Percentiles rank a stretch among this genome's conserved stretches.
Conservation (phyloP, 2,113 vertebrate species). For the Orycteropus afer region DNA sequence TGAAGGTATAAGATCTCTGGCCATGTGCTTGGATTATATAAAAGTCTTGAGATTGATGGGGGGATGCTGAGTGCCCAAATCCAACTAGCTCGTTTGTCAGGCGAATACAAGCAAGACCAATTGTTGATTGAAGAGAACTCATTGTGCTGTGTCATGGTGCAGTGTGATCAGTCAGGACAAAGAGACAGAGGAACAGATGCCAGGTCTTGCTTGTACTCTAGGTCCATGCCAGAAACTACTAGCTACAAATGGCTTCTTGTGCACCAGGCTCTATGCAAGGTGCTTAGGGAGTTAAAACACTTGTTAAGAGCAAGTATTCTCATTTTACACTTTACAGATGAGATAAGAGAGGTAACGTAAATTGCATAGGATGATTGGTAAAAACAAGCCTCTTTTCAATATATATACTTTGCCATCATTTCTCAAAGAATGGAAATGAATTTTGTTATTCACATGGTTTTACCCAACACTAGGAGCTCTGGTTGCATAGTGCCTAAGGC, state of each 20-base stretch:
- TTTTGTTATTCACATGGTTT: too few species aligned
- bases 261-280: too few species aligned
- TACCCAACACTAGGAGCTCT: too few species aligned
- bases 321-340: background rate
- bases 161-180: background rate
- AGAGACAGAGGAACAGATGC: background rate
- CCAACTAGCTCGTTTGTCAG: background rate
- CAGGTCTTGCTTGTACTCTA: background rate
- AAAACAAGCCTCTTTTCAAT: too few species aligned
- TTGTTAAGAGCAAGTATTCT: too few species aligned
- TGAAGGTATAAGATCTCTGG: constrained; percentile 44
- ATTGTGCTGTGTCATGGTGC: background rate
- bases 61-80: background rate
- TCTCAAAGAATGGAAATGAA: too few species aligned
- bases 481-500: too few species aligned
- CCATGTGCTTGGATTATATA: constrained; percentile 63
- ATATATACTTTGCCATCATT: too few species aligned
- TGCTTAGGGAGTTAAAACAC: too few species aligned
- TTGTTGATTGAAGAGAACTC: background rate
- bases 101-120: background rate
- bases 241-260: background rate
- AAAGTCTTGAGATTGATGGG: constrained; percentile 38
- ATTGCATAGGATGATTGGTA: background rate
- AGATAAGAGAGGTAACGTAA: background rate
- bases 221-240: background rate